Conservation (phyloP, 2,113 vertebrate genomes). For the Sinocyclocheilus maitianheensis region DNA sequence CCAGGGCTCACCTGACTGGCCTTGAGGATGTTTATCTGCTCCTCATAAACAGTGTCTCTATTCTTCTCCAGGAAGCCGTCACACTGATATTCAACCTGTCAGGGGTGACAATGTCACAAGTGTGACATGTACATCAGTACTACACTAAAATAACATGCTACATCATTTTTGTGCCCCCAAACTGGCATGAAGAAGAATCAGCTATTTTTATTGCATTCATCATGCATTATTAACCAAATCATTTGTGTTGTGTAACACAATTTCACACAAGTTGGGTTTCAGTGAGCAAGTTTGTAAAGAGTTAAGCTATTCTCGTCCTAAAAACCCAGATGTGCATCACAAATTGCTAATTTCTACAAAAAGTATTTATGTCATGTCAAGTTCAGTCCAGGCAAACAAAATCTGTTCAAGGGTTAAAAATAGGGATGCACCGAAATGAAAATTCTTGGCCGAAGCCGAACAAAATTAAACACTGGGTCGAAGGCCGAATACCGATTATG, state of each 20-base stretch:
- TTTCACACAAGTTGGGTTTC: not conserved
- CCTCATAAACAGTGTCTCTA: conserved; percentile 88
- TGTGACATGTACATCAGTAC: not conserved
- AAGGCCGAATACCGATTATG: too few relatives aligned
- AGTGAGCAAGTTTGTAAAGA: not conserved
- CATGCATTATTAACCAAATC: not conserved
- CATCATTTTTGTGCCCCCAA: not conserved
- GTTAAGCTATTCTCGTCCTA: too few relatives aligned
- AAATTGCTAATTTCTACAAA: not conserved
- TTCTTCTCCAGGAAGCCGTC: conserved; percentile 92
- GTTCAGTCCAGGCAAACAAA: too few relatives aligned
- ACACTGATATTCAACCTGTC: conserved; percentile 88
- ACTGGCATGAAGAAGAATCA: not conserved
- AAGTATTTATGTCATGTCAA: not conserved
- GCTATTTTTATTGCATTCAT: not conserved
- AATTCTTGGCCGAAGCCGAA: too few relatives aligned
- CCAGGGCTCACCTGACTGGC: conserved; percentile 83
- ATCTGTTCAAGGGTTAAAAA: too few relatives aligned
- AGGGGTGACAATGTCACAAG: not conserved
- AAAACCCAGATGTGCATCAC: not conserved
- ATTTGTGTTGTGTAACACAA: not conserved
- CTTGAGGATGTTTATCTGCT: conserved; percentile 93
- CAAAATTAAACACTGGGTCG: too few relatives aligned
- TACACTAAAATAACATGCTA: not conserved
- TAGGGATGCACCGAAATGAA: too few relatives aligned